phyloP scores from a whole-genome alignment of 2,888 invertebrate species.

The Willowsia nigromaculata region DNA sequence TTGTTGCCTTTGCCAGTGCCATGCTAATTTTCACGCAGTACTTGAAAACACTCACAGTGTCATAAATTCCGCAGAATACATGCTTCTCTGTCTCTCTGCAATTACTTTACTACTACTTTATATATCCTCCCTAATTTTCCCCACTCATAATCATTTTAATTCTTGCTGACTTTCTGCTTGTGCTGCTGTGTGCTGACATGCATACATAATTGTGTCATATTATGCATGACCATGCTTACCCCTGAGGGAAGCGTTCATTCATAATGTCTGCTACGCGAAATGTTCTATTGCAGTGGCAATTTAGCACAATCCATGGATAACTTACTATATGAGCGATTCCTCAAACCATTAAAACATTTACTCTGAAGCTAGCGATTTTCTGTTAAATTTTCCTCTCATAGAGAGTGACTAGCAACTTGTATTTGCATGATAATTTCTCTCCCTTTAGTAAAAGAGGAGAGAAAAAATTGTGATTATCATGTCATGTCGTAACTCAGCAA shows the following conservation, averaged over 20 bases:
- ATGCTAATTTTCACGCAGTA: conserved; percentile 46
- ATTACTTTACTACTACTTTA: conserved; percentile 13
- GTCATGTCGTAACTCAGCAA: conserved; percentile 61
- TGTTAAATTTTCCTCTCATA: not conserved
- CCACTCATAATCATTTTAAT: conserved; percentile 11
- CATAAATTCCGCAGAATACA: conserved; percentile 47
- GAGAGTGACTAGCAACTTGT: not conserved
- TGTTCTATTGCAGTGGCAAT: too few relatives aligned
- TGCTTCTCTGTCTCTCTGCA: conserved; percentile 2
- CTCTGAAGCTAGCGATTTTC: too few relatives aligned
- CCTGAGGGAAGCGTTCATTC: not conserved
- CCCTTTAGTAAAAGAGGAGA: not conserved
- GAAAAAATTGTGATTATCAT: conserved; percentile 60
- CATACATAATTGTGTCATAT: conserved; percentile 33
- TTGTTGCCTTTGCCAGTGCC: not conserved
- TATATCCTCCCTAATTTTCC: conserved; percentile 54
- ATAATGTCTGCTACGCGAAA: too few relatives aligned
- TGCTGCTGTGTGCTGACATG: conserved; percentile 45
- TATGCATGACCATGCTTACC: not conserved
- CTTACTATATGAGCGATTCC: not conserved
- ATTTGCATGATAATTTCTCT: not conserved
- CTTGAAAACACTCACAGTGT: conserved; percentile 62
- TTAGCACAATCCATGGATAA: too few relatives aligned
- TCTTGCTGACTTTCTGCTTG: conserved; percentile 5
- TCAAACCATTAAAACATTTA: not conserved